These are phyloP conservation scores for Rambutsinella grinnellia DNA, from an alignment of 2,888 invertebrate genomes.

Conservation along the genomic window DNA sequence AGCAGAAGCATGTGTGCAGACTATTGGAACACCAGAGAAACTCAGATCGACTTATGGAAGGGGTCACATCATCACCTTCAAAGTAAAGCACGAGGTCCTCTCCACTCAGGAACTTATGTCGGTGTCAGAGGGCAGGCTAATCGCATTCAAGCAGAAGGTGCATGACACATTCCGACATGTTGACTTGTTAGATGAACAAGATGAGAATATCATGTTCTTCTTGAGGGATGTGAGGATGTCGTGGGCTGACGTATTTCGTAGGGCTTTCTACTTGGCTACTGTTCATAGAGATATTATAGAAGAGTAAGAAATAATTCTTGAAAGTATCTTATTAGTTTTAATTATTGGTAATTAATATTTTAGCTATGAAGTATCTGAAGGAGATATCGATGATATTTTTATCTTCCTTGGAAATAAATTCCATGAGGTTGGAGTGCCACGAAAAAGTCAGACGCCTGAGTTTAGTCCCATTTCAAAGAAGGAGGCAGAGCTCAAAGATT, in stretches of 20 bases:
- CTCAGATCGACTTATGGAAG: constrained; percentile 45
- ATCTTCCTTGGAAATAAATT: constrained; percentile 57
- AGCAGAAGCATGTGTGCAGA: constrained; percentile 56
- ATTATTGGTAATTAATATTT: background rate
- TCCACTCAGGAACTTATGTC: constrained; percentile 39
- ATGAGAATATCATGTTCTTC: constrained; percentile 57
- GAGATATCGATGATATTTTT: constrained; percentile 60
- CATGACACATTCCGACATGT: constrained; percentile 44
- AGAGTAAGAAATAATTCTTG: constrained; percentile 28
- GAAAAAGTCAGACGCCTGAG: constrained; percentile 10
- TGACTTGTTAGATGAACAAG: constrained; percentile 59
- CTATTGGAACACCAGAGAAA: constrained; percentile 49
- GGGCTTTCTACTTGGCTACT: background rate
- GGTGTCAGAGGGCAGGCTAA: constrained; percentile 41
- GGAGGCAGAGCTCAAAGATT: constrained; percentile 21
- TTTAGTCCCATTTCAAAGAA: constrained; percentile 7
- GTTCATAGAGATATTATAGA: constrained; percentile 36
- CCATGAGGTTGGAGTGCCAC: constrained; percentile 52
- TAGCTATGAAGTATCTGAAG: constrained; percentile 56
- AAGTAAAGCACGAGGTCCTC: constrained; percentile 48
- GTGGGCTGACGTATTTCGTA: constrained; percentile 52
- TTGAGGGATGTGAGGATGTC: constrained; percentile 45
- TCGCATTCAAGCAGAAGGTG: constrained; percentile 40
- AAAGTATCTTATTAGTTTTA: background rate
- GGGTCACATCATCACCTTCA: constrained; percentile 51